Conservation (phyloP, 2,113 vertebrate species). For the Leptobrachium leishanense region DNA sequence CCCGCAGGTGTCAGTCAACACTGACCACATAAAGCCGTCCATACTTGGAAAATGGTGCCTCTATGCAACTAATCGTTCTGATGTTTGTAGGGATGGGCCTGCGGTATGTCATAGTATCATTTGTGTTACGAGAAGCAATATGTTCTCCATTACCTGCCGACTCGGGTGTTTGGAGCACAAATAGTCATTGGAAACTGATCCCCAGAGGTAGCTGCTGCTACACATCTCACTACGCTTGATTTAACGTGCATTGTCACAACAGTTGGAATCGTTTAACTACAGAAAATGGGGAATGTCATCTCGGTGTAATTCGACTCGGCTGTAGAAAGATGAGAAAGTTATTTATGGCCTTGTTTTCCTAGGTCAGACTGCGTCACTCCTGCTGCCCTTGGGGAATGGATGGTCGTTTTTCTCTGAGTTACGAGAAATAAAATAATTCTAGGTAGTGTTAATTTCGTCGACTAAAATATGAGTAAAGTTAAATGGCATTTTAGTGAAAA, state of each 20-base stretch:
- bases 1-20: conserved; percentile 59
- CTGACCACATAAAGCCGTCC: conserved; percentile 64
- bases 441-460: no score
- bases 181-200: conserved; percentile 30
- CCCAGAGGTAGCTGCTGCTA: conserved; percentile 34
- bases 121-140: conserved; percentile 67
- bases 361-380: background rate
- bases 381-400: background rate
- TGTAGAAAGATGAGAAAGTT: conserved; percentile 28
- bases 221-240: conserved; percentile 28
- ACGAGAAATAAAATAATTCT: no score
- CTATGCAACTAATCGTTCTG: conserved; percentile 58
- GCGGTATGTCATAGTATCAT: conserved; percentile 62
- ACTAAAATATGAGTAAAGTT: no score
- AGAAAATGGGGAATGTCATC: conserved; percentile 34
- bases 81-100: conserved; percentile 57
- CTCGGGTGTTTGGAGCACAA: conserved; percentile 57
- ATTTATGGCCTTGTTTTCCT: conserved; percentile 14
- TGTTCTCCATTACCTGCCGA: conserved; percentile 63
- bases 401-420: no score
- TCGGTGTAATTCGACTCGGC: conserved; percentile 21
- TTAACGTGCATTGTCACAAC: background rate
- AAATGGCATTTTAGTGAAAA: no score
- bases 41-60: conserved; percentile 47
- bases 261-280: conserved; percentile 54